Evolutionary conservation across 2,113 vertebrate species (phyloP).

Genomic region (Peromyscus polionotus): DNA sequence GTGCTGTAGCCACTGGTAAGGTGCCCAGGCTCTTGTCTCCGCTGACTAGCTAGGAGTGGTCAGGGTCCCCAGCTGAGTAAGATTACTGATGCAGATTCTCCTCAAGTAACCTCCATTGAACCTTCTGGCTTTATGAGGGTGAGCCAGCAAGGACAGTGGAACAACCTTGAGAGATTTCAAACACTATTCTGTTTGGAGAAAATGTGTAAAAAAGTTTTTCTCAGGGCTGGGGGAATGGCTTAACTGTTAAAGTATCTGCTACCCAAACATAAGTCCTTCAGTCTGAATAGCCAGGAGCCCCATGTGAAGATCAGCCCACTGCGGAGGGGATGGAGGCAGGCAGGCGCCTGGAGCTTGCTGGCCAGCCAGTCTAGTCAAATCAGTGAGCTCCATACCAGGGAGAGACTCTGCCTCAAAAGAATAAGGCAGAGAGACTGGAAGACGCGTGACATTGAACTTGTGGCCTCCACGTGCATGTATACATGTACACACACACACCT

Average conservation of each 20-base stretch:
- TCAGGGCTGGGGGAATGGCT: not conserved
- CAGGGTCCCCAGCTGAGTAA: not conserved
- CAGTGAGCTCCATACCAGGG: not conserved
- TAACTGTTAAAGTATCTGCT: not conserved
- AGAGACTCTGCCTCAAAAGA: too few species aligned
- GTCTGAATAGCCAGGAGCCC: not conserved
- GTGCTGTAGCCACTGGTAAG: not conserved
- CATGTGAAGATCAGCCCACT: not conserved
- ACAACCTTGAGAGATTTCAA: not conserved
- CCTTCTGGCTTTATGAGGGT: too few species aligned
- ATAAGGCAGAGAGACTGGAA: not conserved
- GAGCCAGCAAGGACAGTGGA: not conserved
- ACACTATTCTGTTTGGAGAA: not conserved
- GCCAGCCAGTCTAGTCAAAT: not conserved
- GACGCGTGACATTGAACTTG: not conserved
- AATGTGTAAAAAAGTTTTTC: not conserved
- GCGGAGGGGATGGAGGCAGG: not conserved
- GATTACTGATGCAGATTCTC: too few species aligned
- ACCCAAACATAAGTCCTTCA: too few species aligned
- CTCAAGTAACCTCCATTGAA: not conserved
- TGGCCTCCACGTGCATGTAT: not conserved
- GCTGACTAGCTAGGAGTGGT: not conserved
- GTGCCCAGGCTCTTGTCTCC: not conserved
- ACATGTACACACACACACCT: too few species aligned
- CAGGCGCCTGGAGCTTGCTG: not conserved